Evolutionary conservation across 2,888 invertebrate genomes (phyloP).

Genomic region (Ichneumon xanthorius): DNA sequence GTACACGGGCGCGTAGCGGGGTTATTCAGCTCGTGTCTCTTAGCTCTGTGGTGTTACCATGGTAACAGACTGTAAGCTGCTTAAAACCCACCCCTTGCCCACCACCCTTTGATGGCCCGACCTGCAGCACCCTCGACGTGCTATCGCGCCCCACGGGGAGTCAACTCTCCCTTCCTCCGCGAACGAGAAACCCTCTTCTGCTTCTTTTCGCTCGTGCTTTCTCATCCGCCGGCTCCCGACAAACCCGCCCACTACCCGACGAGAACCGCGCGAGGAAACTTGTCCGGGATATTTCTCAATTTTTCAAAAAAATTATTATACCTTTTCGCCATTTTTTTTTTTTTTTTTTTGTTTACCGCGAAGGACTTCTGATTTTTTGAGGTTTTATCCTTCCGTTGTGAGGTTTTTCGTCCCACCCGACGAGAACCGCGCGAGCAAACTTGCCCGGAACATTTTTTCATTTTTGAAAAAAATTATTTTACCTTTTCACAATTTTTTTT

Average conservation of each 20-base stretch:
- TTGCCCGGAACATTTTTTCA: too few relatives aligned
- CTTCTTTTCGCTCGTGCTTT: constrained; percentile 44
- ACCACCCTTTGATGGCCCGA: constrained; percentile 64
- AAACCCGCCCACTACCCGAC: constrained; percentile 22
- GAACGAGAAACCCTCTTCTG: constrained; percentile 49
- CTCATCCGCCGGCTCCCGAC: constrained; percentile 37
- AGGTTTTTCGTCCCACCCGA: background rate
- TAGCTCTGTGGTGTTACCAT: constrained; percentile 83
- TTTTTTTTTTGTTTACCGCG: constrained; percentile 20
- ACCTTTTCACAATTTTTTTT: background rate
- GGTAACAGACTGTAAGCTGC: constrained; percentile 84
- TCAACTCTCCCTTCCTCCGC: constrained; percentile 70
- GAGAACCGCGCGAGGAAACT: constrained; percentile 20
- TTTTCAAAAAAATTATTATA: background rate
- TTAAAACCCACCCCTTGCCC: constrained; percentile 79
- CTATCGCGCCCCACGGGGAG: constrained; percentile 73
- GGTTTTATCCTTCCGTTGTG: constrained; percentile 17
- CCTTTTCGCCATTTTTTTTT: background rate
- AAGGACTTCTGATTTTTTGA: constrained; percentile 12
- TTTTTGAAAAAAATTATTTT: too few relatives aligned
- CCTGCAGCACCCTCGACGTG: constrained; percentile 63
- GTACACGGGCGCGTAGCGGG: constrained; percentile 14
- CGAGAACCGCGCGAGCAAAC: too few relatives aligned
- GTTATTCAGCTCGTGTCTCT: constrained; percentile 78
- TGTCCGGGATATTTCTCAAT: background rate